phyloP scores from a whole-genome alignment of 2,113 vertebrate genomes.

The Centropus unirufus region DNA sequence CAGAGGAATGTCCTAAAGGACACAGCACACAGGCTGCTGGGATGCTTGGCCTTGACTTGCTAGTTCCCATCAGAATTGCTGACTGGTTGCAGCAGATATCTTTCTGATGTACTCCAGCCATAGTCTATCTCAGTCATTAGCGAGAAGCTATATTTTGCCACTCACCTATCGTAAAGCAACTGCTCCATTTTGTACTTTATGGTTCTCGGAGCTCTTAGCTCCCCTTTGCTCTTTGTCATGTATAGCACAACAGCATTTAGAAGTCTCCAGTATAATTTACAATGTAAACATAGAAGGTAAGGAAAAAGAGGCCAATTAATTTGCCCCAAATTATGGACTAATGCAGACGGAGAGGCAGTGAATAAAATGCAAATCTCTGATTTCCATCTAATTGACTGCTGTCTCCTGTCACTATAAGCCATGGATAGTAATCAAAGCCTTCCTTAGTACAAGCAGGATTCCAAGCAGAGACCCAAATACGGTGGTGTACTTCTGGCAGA shows the following conservation, averaged over 20 bases:
- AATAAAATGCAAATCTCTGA: not conserved
- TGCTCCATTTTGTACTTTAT: not conserved
- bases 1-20: not conserved
- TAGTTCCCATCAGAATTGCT: not conserved
- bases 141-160: not conserved
- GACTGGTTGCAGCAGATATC: too few species aligned
- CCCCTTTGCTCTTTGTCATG: not conserved
- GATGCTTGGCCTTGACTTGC: too few species aligned
- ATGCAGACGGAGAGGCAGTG: not conserved
- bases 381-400: not conserved
- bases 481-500: not conserved
- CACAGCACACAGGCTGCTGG: accelerated
- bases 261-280: not conserved
- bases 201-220: not conserved
- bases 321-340: not conserved
- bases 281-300: not conserved
- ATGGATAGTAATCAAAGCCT: not conserved
- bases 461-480: not conserved
- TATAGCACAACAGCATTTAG: not conserved
- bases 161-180: not conserved
- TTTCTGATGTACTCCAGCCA: accelerated
- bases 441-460: not conserved
- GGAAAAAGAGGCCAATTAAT: not conserved
- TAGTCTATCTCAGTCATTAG: not conserved
- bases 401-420: not conserved